Evolutionary conservation across 2,797 vertebrate species (phyloP), one percentile per base, ranked within the genome.

Genomic region (Syndactyla subalaris): DNA sequence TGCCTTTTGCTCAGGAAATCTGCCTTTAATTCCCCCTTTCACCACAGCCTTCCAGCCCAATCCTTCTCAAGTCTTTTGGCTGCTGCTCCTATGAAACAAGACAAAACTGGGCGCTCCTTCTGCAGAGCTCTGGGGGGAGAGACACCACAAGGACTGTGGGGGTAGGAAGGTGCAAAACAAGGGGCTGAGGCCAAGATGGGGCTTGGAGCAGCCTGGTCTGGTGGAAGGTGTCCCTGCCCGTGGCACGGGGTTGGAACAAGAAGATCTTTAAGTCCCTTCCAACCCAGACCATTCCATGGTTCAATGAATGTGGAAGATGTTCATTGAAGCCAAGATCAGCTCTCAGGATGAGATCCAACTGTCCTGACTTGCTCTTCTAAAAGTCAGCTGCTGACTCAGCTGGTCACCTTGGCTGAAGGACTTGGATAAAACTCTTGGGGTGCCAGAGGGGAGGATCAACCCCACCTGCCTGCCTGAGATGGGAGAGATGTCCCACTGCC

Each of bases 61-160:
- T 9, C 29, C 21, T 63, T 63, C 52, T 23, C 15, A 29, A 43
- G 24, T 29, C 59, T 36, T 70, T 39, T 55, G 63, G 26, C 4
- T 1, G 0, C 57, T 1, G 0, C 57, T 43, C 32, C n/a, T 49
- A 30, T 30, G 59, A 84, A 74, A 62, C 1, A 4, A 46, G 38
- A 1, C 16, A 30, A 48, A 73, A 1, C 0, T 6, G 0, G 4
- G 1, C 2, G 12, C 14, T 77, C 46, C 13, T 63, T 27, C 34
- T 87, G 45, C 24, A 38, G 52, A 41, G 29, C 2, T 3, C 13
- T 7, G 41, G 10, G 27, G 71, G 15, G 15, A 66, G 34, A 57
- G 10, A 39, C 20, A 23, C 17, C 0, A 0, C 5, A 7, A 21
- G 12, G 36, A 45, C 14, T 68, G 32, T 8, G 12, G 46, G 26